These are phyloP conservation scores for Aphis gossypii DNA, from an alignment of 1,140 invertebrate genomes.

Conservation along the genomic window DNA sequence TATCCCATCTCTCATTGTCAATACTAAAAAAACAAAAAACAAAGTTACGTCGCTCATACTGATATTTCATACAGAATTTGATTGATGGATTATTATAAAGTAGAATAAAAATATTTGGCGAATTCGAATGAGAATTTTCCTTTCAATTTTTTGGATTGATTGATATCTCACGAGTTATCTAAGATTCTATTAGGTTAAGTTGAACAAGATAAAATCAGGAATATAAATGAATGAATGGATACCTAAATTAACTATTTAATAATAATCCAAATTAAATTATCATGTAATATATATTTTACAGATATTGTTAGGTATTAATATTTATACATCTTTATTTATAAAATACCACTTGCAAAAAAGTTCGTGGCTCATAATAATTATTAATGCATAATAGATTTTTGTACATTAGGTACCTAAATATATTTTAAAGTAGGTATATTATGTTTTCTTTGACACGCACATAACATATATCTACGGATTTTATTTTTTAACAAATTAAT, in stretches of 20 bases:
- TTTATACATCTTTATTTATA: background rate
- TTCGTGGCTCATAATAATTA: background rate
- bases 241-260: background rate
- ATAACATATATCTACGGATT: background rate
- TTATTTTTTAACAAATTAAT: constrained; percentile 3
- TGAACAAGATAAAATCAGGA: background rate
- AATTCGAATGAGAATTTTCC: background rate
- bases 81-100: constrained; percentile 8
- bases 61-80: constrained; percentile 18
- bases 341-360: background rate
- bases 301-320: background rate
- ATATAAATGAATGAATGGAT: background rate
- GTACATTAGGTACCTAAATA: background rate
- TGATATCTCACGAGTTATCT: background rate
- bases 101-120: background rate
- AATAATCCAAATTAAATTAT: background rate
- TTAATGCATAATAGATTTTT: background rate
- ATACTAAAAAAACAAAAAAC: background rate
- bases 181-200: background rate
- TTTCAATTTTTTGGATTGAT: background rate
- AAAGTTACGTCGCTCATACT: background rate
- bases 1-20: background rate
- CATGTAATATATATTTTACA: background rate
- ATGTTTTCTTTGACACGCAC: background rate
- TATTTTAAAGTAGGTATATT: background rate